Conservation (phyloP, 1,140 invertebrate species). For the Drepana arcuata region DNA sequence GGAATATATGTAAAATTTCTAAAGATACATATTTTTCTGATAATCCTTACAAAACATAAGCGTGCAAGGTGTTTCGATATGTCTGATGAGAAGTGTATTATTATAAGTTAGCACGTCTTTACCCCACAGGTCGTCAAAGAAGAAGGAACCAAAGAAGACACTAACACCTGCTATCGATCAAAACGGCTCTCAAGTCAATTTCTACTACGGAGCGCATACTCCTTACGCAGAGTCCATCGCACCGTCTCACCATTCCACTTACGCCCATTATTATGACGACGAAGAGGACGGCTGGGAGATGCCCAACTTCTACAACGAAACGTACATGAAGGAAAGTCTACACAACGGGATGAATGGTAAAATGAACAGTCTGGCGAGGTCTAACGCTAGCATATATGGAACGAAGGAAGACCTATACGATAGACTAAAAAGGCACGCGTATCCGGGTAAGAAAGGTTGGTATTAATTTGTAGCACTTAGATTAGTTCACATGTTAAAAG, state of each 20-base stretch:
- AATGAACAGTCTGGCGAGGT: conserved; percentile 92
- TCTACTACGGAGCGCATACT: conserved; percentile 92
- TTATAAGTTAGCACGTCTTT: too few species aligned
- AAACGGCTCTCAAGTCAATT: conserved; percentile 94
- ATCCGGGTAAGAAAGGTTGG: conserved; percentile 95
- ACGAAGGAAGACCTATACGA: conserved; percentile 97
- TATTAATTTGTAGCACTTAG: conserved; percentile 51
- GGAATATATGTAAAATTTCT: too few species aligned
- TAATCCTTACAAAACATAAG: too few species aligned
- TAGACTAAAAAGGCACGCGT: conserved; percentile 94
- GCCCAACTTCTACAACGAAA: conserved; percentile 98
- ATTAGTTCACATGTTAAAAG: conserved; percentile 29
- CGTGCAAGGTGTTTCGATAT: too few species aligned
- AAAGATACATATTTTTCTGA: too few species aligned
- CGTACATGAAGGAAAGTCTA: conserved; percentile 94
- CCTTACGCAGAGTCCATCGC: conserved; percentile 96
- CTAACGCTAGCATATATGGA: conserved; percentile 94
- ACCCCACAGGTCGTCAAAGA: conserved; percentile 79
- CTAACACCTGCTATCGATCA: conserved; percentile 88
- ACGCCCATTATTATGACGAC: conserved; percentile 95
- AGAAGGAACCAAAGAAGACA: conserved; percentile 91
- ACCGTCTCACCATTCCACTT: conserved; percentile 94
- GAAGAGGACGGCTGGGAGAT: conserved; percentile 98
- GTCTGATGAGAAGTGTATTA: too few species aligned
- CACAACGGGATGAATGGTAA: conserved; percentile 82